Base-by-base conservation (phyloP, 2,113 vertebrate species). In the Etheostoma cragini region DNA sequence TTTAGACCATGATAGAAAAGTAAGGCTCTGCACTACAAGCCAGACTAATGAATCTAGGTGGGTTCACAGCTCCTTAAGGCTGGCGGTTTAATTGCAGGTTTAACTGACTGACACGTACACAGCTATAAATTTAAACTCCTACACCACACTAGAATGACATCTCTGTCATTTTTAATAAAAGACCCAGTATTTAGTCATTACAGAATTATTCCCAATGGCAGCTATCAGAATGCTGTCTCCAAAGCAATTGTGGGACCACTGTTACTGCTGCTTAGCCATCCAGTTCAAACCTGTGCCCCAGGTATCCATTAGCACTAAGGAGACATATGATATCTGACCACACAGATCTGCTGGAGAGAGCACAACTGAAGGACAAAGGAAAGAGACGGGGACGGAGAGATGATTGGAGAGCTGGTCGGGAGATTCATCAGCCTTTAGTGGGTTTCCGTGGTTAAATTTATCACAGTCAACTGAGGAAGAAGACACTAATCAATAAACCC, bases 301-400 rank as follows among this genome's bases (percentile, higher is more conserved):
- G 76, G 74, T 72, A 38, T 80, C 88, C 84, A 88, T 88, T 89
- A 91, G 77, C 76, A 77, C 38, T 26, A 14, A 65, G 67, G 67
- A 60, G 91, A 88, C 71, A 93, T 68, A 16, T 89, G 91, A 92
- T 92, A 91, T 80, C 81, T 76, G 76, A 81, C 50, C 91, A 76
- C 74, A 74, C 53, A 63, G 80, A 85, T 88, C 81, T 85, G 80
- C 79, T 66, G 61, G 21, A 57, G 72, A 76, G 75, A 86, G 84
- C 77, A 53, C 73, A 13, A 76, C 88, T 90, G 89, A 93, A 92
- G 93, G 91, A 88, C 90, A 92, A 90, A 80, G 69, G 80, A 82
- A 78, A 71, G 71, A 78, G 72, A 68, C 21, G 4, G 52, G 21
- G 60, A 49, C 53, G 68, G 60, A 38, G 52, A 56, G 61, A 78